Evolutionary conservation across 37 sponge, comb jelly and placozoan genomes (phyloP).

Genomic region (Diacarnus erythraeanus): DNA sequence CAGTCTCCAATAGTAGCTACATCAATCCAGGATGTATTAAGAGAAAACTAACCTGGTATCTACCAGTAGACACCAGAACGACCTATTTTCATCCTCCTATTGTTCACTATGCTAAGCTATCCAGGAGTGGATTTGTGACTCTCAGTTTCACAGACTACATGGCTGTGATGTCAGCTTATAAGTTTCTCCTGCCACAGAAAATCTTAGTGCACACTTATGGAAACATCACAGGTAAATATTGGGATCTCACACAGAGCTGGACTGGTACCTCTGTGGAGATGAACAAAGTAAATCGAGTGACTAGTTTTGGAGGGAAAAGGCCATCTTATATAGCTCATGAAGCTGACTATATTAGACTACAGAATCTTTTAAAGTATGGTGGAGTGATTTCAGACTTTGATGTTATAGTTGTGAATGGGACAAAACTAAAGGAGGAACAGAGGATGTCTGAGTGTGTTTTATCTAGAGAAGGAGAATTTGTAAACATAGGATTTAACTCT

Average conservation of each 20-base stretch:
- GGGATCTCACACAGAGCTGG: slow-evolving; percentile 3
- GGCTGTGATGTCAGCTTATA: slow-evolving; percentile 28
- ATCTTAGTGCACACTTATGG: slow-evolving; percentile 14
- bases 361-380: background rate
- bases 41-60: background rate
- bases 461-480: background rate
- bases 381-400: slow-evolving; percentile 16
- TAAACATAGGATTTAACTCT: background rate
- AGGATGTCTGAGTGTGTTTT: slow-evolving; percentile 3
- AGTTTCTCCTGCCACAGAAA: slow-evolving; percentile 1
- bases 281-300: background rate
- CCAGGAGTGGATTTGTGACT: background rate
- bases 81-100: slow-evolving; percentile 10
- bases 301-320: background rate
- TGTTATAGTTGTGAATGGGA: slow-evolving; percentile 1
- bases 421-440: slow-evolving; percentile 1
- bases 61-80: background rate
- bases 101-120: slow-evolving; percentile 5
- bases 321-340: background rate
- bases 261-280: background rate
- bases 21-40: slow-evolving; percentile 19
- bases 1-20: too few relatives aligned
- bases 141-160: slow-evolving; percentile 16
- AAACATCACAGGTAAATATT: slow-evolving; percentile 3
- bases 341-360: slow-evolving; percentile 12